Conservation (phyloP, 2,797 vertebrate species). For the Erpetoichthys calabaricus region DNA sequence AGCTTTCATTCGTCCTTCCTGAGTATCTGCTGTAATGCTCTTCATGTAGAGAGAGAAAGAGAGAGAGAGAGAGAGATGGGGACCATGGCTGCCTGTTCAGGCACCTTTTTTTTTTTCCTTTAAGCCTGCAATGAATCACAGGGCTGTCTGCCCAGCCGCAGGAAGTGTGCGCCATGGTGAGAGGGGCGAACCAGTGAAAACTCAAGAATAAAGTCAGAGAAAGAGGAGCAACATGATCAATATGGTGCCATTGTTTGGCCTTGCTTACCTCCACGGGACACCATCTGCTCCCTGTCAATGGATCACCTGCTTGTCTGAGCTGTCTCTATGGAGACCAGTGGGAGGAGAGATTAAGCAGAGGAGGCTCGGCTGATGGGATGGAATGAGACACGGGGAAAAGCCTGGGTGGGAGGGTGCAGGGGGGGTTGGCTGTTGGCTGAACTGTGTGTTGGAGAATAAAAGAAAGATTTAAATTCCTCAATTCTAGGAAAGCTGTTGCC, state of each 20-base stretch:
- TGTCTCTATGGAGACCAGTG: slow-evolving; percentile 68
- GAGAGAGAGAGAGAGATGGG: slow-evolving; percentile 20
- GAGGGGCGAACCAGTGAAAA: slow-evolving; percentile 26
- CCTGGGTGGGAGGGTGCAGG: slow-evolving; percentile 18
- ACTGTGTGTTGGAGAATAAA: no score
- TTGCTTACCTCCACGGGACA: slow-evolving; percentile 86
- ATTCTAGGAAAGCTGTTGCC: slow-evolving; percentile 30
- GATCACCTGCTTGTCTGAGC: slow-evolving; percentile 95
- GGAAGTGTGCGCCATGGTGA: slow-evolving; percentile 8
- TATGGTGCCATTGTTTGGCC: slow-evolving; percentile 76
- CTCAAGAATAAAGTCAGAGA: slow-evolving; percentile 33
- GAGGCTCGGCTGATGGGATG: slow-evolving; percentile 43
- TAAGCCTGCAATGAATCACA: slow-evolving; percentile 10
- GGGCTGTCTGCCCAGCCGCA: background rate
- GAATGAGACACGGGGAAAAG: slow-evolving; percentile 19
- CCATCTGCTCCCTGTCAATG: slow-evolving; percentile 99
- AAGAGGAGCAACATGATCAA: slow-evolving; percentile 71
- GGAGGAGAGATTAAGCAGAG: slow-evolving; percentile 57
- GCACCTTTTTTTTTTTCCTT: background rate
- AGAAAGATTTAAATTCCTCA: slow-evolving; percentile 1
- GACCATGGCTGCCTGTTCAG: background rate
- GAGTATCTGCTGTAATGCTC: slow-evolving; percentile 30
- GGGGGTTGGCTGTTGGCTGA: slow-evolving; percentile 1
- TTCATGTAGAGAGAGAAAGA: slow-evolving; percentile 21
- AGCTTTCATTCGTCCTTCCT: slow-evolving; percentile 20